Evolutionary conservation across 2,797 vertebrate species (phyloP).

Genomic region (Dromococcyx pavoninus): DNA sequence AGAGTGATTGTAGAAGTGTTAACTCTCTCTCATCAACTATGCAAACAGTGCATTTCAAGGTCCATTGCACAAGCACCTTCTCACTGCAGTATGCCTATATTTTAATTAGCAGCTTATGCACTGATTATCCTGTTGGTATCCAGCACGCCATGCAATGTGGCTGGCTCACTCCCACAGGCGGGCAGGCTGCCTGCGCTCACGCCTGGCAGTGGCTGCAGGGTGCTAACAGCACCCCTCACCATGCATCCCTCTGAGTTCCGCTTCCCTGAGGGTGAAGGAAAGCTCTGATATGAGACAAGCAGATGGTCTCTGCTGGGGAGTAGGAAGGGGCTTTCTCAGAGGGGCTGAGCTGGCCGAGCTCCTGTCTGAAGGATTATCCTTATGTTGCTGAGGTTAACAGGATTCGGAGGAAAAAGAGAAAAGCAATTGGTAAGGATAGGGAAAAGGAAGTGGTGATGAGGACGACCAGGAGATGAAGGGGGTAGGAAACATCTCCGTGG

Average conservation of each 20-base stretch:
- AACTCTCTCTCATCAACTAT: neutral
- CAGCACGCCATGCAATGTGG: neutral
- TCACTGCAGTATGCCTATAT: neutral
- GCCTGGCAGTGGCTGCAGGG: neutral
- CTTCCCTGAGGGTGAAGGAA: neutral
- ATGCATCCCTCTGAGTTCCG: rapidly evolving
- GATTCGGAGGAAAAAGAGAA: neutral
- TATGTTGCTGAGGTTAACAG: neutral
- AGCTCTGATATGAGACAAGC: neutral
- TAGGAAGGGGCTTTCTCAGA: neutral
- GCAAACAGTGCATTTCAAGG: conserved; percentile 10
- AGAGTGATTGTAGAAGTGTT: neutral
- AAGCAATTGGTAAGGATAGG: neutral
- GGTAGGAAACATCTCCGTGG: no score
- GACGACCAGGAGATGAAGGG: neutral
- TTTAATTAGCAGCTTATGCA: conserved; percentile 19
- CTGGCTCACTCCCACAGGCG: neutral
- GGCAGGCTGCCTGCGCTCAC: rapidly evolving
- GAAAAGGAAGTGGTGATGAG: neutral
- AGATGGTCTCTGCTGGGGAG: neutral
- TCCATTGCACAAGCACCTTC: neutral
- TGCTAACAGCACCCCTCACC: neutral
- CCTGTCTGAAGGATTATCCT: neutral
- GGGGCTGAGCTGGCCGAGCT: neutral
- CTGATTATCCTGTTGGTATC: neutral